phyloP scores from a whole-genome alignment of 2,113 vertebrate species.

The Rhabdornis inornatus region DNA sequence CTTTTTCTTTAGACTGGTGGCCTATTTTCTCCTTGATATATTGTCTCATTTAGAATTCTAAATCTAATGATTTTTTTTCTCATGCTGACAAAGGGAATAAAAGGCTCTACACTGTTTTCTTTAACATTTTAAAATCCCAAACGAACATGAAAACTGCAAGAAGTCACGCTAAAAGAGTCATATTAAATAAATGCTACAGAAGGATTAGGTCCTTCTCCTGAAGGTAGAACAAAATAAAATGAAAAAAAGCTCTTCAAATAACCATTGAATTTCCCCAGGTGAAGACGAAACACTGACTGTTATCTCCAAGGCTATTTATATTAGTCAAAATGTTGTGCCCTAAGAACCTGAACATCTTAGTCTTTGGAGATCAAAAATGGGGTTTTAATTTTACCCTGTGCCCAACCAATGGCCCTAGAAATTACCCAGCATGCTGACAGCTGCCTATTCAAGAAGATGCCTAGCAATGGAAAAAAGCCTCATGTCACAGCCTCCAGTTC shows the following conservation, averaged over 20 bases:
- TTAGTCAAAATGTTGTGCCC: background rate
- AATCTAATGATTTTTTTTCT: constrained; percentile 3
- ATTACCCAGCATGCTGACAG: background rate
- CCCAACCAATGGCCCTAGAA: background rate
- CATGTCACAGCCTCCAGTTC: background rate
- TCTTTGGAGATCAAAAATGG: background rate
- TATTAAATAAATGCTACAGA: background rate
- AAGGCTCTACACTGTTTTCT: background rate
- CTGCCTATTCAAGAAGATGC: background rate
- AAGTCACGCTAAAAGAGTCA: background rate
- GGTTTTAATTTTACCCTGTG: background rate
- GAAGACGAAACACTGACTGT: background rate
- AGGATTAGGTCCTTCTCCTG: background rate
- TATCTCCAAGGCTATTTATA: background rate
- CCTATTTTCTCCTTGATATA: background rate
- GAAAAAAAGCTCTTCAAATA: background rate
- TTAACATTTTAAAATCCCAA: background rate
- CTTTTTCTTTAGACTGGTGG: background rate
- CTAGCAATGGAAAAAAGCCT: background rate
- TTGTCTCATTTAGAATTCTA: background rate
- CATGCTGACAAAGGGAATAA: background rate
- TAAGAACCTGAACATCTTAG: background rate
- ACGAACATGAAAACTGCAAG: background rate
- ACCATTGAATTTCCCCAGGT: background rate
- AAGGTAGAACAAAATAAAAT: background rate